Base-by-base conservation (phyloP, 2,888 invertebrate genomes). In the Pristionchus mayeri region DNA sequence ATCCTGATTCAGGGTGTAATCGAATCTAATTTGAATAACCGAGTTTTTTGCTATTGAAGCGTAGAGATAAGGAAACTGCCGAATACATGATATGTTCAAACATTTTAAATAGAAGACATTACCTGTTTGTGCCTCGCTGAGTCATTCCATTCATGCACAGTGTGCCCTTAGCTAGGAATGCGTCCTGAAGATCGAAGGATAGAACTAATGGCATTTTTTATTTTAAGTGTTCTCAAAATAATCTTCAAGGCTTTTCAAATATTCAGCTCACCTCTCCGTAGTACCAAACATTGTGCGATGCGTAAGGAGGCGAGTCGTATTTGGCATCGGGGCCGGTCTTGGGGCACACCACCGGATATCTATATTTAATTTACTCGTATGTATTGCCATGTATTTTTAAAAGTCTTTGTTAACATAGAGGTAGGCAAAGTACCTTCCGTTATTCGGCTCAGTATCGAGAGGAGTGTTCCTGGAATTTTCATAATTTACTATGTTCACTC, bases 251-350 rank as follows among this genome's bases (percentile, higher is more conserved):
- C n/a, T n/a, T n/a, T n/a, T n/a, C n/a, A n/a, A n/a, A n/a, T n/a
- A n/a, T n/a, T n/a, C n/a, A n/a, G n/a, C 63, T 84, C 9, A 85
- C 89, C 60, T 85, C 85, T 11, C 89, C 90, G 50, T 80, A 91
- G 67, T 88, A 86, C 88, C 89, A 92, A 4, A 89, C 90, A 16
- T 86, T 87, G 4, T 87, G 87, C 0, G 92, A 91, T 67, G 88
- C 83, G 85, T 92, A 92, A 3, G 91, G 90, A 0, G 92, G 92
- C 85, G 88, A 86, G 48, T 92, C 92, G 87, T 87, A 90, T 0
- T 85, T 18, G 7, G 86, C 76, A 63, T 91, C 88, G 2, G 86
- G 76, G 50, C 90, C 91, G 21, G 50, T 24, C 11, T 87, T 87
- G 18, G 91, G 91, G 78, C 92, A 92, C 60, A 85, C 83, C 18